Percentiles rank a stretch among this genome's conserved stretches.
Conservation (phyloP, 30 jellyfish, hydroid and myxozoan genomes). For the Haliclystus octoradiatus region DNA sequence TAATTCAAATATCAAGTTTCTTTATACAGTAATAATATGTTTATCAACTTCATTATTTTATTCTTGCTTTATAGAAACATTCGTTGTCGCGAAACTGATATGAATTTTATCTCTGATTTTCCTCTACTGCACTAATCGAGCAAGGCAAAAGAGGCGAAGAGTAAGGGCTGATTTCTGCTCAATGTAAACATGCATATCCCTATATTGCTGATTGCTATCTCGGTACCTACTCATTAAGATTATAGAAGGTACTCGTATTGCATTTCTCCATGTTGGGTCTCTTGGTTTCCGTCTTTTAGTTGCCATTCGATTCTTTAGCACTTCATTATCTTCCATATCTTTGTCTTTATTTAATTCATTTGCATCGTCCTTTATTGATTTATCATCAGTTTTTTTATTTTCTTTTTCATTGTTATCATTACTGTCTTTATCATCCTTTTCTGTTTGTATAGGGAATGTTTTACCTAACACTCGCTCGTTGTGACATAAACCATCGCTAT, state of each 20-base stretch:
- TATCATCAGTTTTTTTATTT: not conserved
- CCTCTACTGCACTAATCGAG: no score
- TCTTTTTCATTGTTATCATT: not conserved
- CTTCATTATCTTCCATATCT: no score
- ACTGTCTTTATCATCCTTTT: not conserved
- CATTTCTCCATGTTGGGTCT: not conserved
- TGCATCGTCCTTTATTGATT: not conserved
- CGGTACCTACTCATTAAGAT: not conserved
- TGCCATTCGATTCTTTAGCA: not conserved
- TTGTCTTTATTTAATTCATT: not conserved
- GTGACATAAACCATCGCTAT: not conserved
- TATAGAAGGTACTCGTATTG: not conserved
- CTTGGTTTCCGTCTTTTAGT: not conserved
- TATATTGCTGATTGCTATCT: no score
- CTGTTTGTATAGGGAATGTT: not conserved
- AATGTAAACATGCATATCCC: no score
- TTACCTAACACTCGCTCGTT: not conserved
- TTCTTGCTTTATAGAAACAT: no score
- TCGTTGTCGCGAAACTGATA: no score
- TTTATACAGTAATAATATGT: no score
- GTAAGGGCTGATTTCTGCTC: no score
- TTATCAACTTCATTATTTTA: no score
- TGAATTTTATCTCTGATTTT: no score
- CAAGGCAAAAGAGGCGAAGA: no score
- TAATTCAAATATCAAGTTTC: no score